Conservation (phyloP, 2,113 vertebrate species). For the Hippopotamus amphibius region DNA sequence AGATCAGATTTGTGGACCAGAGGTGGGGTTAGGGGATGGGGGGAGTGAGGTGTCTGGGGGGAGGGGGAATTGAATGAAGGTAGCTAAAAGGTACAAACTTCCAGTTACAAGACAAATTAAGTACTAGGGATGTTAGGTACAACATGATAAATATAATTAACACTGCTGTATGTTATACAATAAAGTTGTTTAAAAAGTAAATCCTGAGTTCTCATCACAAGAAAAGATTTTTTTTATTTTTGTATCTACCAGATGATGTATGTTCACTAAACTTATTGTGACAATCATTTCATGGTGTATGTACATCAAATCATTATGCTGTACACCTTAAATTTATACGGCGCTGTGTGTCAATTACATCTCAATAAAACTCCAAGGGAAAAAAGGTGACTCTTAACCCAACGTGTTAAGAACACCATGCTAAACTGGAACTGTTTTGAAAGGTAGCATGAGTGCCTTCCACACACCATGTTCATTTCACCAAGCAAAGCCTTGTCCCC, state of each 20-base stretch:
- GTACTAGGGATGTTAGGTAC: no score
- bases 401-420: neutral
- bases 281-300: no score
- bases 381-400: neutral
- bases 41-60: neutral
- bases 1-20: neutral
- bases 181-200: no score
- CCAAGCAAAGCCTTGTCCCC: neutral
- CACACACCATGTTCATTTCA: neutral
- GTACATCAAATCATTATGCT: no score
- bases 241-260: no score
- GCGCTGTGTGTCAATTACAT: no score
- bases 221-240: no score
- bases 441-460: neutral
- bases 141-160: no score
- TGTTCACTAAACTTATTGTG: no score
- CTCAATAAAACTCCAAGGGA: neutral
- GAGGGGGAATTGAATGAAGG: neutral
- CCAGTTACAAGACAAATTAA: neutral
- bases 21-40: neutral
- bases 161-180: no score
- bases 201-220: no score
- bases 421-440: neutral
- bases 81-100: neutral
- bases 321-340: no score